These are phyloP conservation scores for Hydra vulgaris DNA, from an alignment of 30 jellyfish, hydroid and myxozoan genomes.

Conservation along the genomic window DNA sequence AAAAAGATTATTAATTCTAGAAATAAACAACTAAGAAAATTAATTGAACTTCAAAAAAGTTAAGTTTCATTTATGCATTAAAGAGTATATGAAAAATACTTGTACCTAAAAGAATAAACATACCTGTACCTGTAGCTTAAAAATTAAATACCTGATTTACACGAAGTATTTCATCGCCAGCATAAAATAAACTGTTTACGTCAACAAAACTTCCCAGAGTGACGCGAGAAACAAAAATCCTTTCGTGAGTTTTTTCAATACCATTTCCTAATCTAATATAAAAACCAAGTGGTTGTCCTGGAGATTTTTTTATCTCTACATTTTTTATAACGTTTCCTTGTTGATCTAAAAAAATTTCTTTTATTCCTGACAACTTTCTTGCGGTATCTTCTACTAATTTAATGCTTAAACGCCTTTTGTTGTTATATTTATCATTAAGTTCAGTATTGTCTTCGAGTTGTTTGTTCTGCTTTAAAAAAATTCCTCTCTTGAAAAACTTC, in stretches of 20 bases:
- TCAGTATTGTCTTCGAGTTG: conserved; percentile 11
- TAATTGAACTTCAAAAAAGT: too few species aligned
- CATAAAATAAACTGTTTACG: conserved; percentile 55
- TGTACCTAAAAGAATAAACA: too few species aligned
- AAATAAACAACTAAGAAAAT: too few species aligned
- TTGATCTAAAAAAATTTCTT: conserved; percentile 47
- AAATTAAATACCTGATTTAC: conserved; percentile 35
- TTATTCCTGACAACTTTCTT: conserved; percentile 55
- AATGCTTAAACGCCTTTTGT: conserved; percentile 12
- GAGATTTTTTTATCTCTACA: conserved; percentile 59
- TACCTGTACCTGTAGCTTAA: too few species aligned
- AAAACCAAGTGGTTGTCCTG: conserved; percentile 87
- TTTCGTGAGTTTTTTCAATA: conserved; percentile 53
- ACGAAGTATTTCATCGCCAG: conserved; percentile 83
- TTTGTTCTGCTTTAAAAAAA: conserved; percentile 8
- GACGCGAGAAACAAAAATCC: conserved; percentile 83
- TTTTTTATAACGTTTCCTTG: conserved; percentile 66
- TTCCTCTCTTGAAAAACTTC: background rate
- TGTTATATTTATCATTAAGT: background rate
- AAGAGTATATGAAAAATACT: too few species aligned
- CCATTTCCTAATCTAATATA: conserved; percentile 85
- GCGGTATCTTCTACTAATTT: conserved; percentile 34
- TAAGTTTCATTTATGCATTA: too few species aligned
- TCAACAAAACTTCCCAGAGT: conserved; percentile 76
- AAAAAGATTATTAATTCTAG: too few species aligned